Conservation (phyloP, 64 coral and sea anemone genomes). For the Astreopora myriophthalma region DNA sequence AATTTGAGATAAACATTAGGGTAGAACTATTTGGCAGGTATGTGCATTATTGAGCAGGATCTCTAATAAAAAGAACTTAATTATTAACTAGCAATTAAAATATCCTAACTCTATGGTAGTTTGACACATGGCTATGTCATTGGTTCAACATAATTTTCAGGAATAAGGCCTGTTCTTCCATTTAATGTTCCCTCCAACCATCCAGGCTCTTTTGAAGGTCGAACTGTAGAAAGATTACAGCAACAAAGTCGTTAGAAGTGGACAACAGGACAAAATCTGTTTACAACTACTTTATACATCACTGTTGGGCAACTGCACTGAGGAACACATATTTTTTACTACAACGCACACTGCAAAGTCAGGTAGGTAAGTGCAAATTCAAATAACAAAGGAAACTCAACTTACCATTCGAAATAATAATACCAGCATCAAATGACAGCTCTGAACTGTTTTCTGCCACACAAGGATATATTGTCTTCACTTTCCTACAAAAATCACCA, state of each 20-base stretch:
- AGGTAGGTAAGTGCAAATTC: too few relatives aligned
- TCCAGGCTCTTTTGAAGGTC: slow-evolving; percentile 96
- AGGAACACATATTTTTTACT: too few relatives aligned
- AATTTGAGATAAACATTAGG: background rate
- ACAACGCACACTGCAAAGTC: too few relatives aligned
- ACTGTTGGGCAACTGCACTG: too few relatives aligned
- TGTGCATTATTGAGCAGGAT: background rate
- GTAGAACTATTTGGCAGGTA: background rate
- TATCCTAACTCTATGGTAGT: slow-evolving; percentile 22
- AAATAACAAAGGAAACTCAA: too few relatives aligned
- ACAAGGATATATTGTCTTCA: slow-evolving; percentile 91
- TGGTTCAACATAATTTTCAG: slow-evolving; percentile 92
- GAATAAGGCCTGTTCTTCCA: slow-evolving; percentile 93
- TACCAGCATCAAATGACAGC: slow-evolving; percentile 94
- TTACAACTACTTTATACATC: too few relatives aligned
- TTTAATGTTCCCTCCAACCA: slow-evolving; percentile 95
- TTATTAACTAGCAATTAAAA: slow-evolving; percentile 33
- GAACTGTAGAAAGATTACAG: slow-evolving; percentile 71
- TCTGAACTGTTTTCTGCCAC: slow-evolving; percentile 96
- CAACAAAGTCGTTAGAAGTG: background rate
- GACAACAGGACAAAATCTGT: too few relatives aligned
- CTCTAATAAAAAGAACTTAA: slow-evolving; percentile 2
- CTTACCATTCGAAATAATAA: slow-evolving; percentile 95
- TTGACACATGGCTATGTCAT: slow-evolving; percentile 47
- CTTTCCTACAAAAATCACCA: slow-evolving; percentile 72